Evolutionary conservation across 2,113 vertebrate genomes (phyloP).

Genomic region (Toxotes jaculatrix): DNA sequence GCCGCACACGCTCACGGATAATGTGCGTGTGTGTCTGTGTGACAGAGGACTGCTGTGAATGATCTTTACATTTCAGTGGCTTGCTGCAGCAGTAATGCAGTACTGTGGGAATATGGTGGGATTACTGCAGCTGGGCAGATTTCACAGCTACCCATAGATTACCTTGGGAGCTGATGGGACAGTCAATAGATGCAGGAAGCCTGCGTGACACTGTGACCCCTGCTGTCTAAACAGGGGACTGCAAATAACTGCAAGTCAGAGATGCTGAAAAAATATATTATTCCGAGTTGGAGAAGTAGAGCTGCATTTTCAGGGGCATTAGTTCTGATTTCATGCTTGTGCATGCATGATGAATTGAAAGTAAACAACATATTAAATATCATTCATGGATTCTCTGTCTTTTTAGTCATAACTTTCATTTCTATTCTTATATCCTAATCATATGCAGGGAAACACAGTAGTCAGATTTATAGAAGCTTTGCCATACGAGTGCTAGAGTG

Average conservation of each 20-base stretch:
- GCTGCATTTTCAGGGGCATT: constrained; percentile 36
- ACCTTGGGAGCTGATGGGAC: constrained; percentile 52
- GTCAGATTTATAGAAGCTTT: constrained; percentile 34
- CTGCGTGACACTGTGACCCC: constrained; percentile 66
- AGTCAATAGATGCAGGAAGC: constrained; percentile 40
- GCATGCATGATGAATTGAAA: constrained; percentile 35
- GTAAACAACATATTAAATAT: constrained; percentile 58
- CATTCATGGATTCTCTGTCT: constrained; percentile 25
- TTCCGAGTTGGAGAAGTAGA: constrained; percentile 31
- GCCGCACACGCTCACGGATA: background rate
- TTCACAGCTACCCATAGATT: constrained; percentile 56
- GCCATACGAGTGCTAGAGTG: constrained; percentile 3
- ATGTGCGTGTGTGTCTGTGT: constrained; percentile 6
- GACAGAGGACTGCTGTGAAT: constrained; percentile 44
- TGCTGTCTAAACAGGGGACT: constrained; percentile 72
- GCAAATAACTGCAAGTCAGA: constrained; percentile 49
- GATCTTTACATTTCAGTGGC: constrained; percentile 48
- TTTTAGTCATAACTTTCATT: constrained; percentile 32
- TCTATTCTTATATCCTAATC: constrained; percentile 24
- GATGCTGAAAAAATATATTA: constrained; percentile 3
- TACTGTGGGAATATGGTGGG: constrained; percentile 56
- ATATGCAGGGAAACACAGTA: constrained; percentile 27
- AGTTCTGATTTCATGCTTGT: constrained; percentile 44
- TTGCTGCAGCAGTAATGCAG: constrained; percentile 40
- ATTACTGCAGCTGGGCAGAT: constrained; percentile 71